Conservation (phyloP, 2,888 invertebrate genomes). For the Eristalinus sepulchralis region DNA sequence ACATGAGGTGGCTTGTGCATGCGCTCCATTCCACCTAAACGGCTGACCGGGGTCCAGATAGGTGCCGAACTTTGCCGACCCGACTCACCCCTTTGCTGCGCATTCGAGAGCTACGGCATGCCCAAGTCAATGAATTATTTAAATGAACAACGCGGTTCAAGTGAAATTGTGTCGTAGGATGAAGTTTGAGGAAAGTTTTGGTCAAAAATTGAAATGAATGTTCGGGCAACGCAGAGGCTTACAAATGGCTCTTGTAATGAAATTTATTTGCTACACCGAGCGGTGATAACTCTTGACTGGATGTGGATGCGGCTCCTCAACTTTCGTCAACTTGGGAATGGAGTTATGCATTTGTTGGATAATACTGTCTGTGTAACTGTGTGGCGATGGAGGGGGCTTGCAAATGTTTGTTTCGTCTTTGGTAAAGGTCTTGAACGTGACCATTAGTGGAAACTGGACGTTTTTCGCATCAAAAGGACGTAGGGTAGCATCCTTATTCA, state of each 20-base stretch:
- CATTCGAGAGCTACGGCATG: neutral
- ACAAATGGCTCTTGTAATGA: neutral
- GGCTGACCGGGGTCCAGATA: slow-evolving; percentile 17
- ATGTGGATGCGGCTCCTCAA: neutral
- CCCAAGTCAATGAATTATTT: slow-evolving; percentile 38
- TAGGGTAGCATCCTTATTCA: too few relatives aligned
- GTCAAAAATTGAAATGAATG: slow-evolving; percentile 29
- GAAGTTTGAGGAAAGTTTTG: slow-evolving; percentile 6
- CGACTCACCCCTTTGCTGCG: neutral
- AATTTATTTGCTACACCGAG: neutral
- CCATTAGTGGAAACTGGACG: too few relatives aligned
- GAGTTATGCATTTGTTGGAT: neutral
- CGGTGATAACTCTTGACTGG: neutral
- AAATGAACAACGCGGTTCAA: slow-evolving; percentile 9
- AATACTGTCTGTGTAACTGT: neutral
- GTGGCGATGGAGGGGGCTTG: neutral
- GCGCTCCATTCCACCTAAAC: neutral
- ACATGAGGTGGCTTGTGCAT: slow-evolving; percentile 11
- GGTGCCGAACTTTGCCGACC: neutral
- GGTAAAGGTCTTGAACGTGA: neutral
- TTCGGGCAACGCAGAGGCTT: neutral
- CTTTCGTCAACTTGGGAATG: neutral
- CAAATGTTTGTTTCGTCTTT: neutral
- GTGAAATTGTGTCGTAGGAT: slow-evolving; percentile 4
- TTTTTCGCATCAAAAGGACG: too few relatives aligned